Percentiles rank a stretch among this genome's conserved stretches.
Conservation (phyloP, 2,888 invertebrate genomes). For the Iselma pallidipennis region DNA sequence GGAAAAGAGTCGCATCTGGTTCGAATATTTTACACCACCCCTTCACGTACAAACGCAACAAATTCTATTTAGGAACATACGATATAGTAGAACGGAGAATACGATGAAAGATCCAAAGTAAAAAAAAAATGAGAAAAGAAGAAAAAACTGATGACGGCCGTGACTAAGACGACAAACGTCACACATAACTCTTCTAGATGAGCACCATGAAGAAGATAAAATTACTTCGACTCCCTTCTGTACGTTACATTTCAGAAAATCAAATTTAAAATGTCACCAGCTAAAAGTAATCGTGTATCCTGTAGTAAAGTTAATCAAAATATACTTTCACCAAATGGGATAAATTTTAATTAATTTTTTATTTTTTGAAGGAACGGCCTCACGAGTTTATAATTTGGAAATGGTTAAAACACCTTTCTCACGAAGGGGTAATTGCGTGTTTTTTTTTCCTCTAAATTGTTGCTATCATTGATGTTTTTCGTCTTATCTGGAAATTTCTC, state of each 20-base stretch:
- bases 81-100: not conserved
- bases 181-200: not conserved
- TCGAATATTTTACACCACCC: slow-evolving; percentile 31
- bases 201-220: not conserved
- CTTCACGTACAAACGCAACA: slow-evolving; percentile 12
- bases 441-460: no score
- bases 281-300: not conserved
- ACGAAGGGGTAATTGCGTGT: no score
- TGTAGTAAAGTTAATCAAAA: no score
- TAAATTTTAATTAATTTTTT: no score
- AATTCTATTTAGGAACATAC: not conserved
- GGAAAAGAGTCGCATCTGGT: slow-evolving; percentile 31
- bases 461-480: no score
- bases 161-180: not conserved
- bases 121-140: not conserved
- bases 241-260: not conserved
- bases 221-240: not conserved
- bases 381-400: no score
- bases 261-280: not conserved
- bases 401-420: no score
- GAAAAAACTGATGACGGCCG: not conserved
- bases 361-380: no score
- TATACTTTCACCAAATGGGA: no score
- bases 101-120: no score
- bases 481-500: no score